These are phyloP conservation scores for Corydoras sp. DNA, from an alignment of 2,113 vertebrate species.

Conservation along the genomic window DNA sequence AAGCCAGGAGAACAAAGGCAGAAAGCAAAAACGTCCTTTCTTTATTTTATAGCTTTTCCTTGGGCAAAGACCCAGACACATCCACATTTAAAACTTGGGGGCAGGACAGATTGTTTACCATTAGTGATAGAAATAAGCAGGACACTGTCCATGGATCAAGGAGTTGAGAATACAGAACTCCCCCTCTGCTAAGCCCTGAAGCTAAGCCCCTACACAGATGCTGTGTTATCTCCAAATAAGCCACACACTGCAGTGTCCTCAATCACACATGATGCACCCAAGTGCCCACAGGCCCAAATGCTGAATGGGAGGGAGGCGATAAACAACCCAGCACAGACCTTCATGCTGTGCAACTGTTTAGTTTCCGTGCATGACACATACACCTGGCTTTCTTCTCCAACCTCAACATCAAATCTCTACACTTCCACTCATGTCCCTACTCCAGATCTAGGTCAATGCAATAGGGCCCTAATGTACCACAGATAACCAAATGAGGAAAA, in stretches of 20 bases:
- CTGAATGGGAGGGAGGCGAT: neutral
- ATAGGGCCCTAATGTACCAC: conserved; percentile 7
- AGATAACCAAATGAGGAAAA: no score
- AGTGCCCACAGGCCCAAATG: conserved; percentile 11
- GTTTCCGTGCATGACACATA: conserved; percentile 31
- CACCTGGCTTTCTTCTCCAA: conserved; percentile 30
- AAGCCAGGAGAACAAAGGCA: conserved; percentile 43
- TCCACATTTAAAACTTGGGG: neutral
- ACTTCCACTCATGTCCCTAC: conserved; percentile 24
- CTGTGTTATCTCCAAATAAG: conserved; percentile 29
- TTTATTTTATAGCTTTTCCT: conserved; percentile 20
- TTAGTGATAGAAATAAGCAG: conserved; percentile 16
- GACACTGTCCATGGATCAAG: neutral
- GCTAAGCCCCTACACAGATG: conserved; percentile 11
- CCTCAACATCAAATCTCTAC: conserved; percentile 3
- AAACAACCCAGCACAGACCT: conserved; percentile 24
- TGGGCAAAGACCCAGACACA: conserved; percentile 5
- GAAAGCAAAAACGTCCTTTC: conserved; percentile 25
- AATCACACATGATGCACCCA: conserved; percentile 12
- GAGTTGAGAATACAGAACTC: conserved; percentile 6
- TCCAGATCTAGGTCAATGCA: conserved; percentile 6
- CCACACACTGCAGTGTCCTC: conserved; percentile 41
- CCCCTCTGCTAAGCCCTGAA: conserved; percentile 3
- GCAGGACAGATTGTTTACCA: conserved; percentile 24
- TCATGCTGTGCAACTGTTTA: conserved; percentile 38